Evolutionary conservation across 2,113 vertebrate species (phyloP).

Genomic region (Vidua chalybeata): DNA sequence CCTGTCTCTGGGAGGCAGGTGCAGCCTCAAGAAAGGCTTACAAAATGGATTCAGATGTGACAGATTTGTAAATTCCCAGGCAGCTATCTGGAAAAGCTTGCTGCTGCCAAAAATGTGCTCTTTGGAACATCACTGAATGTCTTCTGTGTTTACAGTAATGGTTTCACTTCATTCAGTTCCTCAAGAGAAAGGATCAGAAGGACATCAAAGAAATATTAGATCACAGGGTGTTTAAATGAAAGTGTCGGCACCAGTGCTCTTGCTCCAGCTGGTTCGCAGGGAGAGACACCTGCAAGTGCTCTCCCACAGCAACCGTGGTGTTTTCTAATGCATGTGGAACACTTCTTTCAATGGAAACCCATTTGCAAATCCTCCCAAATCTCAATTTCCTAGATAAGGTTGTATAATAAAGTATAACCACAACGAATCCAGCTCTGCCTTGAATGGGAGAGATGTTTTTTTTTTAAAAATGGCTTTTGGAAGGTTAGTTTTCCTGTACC

Average conservation of each 20-base stretch:
- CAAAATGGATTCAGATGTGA: conserved; percentile 4
- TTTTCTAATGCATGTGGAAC: background rate
- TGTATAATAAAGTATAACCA: background rate
- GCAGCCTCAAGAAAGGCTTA: background rate
- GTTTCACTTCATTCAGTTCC: background rate
- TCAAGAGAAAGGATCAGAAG: background rate
- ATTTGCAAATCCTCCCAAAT: background rate
- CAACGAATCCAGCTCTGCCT: background rate
- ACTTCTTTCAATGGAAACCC: background rate
- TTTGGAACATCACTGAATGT: background rate
- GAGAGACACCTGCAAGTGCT: background rate
- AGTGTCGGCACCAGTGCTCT: background rate
- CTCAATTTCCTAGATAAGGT: background rate
- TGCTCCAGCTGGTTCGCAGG: background rate
- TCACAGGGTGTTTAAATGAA: background rate
- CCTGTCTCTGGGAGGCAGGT: conserved; percentile 8
- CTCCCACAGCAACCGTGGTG: background rate
- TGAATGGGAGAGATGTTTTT: background rate
- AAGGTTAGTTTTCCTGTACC: background rate
- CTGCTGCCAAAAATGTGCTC: conserved; percentile 14
- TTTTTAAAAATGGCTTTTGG: background rate
- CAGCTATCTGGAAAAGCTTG: background rate
- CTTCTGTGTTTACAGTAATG: background rate
- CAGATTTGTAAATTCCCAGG: background rate
- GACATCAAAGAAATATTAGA: background rate